A percentile compares a stretch with the other conserved stretches of the same genome.
phyloP scores from a whole-genome alignment of 2,797 vertebrate species.

The Tachyglossus aculeatus region DNA sequence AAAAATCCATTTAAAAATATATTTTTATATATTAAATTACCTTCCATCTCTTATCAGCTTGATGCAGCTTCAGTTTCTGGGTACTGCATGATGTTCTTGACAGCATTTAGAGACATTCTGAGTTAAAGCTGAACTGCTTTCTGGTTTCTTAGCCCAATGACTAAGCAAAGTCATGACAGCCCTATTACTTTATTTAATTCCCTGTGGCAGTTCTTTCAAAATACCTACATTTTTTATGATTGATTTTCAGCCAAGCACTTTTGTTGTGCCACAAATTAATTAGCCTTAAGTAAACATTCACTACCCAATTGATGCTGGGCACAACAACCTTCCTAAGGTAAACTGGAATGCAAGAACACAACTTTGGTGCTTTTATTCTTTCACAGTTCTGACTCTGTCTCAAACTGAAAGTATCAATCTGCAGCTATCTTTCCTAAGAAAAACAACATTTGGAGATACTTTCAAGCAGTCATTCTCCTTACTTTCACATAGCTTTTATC shows the following conservation, averaged over 20 bases:
- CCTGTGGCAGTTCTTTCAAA: conserved; percentile 25
- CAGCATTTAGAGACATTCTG: conserved; percentile 54
- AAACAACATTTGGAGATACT: not conserved
- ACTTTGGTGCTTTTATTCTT: not conserved
- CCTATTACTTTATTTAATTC: conserved; percentile 39
- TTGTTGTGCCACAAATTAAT: not conserved
- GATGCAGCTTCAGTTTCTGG: conserved; percentile 63
- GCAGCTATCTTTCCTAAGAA: not conserved
- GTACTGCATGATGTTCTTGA: conserved; percentile 64
- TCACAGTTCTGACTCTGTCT: not conserved
- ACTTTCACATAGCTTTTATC: too few relatives aligned
- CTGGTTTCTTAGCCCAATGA: conserved; percentile 38
- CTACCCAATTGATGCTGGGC: not conserved
- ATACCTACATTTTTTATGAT: conserved; percentile 10
- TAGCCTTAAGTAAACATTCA: not conserved
- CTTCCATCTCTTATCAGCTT: conserved; percentile 74
- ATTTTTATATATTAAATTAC: conserved; percentile 56
- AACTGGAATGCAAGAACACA: not conserved
- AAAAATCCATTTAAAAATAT: conserved; percentile 62
- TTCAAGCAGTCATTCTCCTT: too few relatives aligned
- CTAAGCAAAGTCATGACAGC: conserved; percentile 52
- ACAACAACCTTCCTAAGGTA: not conserved
- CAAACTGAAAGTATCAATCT: not conserved
- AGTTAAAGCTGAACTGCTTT: conserved; percentile 56
- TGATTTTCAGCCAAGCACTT: conserved; percentile 27